A percentile compares a stretch with the other conserved stretches of the same genome.
Evolutionary conservation across 2,113 vertebrate genomes (phyloP).

Genomic region (Phylloscopus trochilus): DNA sequence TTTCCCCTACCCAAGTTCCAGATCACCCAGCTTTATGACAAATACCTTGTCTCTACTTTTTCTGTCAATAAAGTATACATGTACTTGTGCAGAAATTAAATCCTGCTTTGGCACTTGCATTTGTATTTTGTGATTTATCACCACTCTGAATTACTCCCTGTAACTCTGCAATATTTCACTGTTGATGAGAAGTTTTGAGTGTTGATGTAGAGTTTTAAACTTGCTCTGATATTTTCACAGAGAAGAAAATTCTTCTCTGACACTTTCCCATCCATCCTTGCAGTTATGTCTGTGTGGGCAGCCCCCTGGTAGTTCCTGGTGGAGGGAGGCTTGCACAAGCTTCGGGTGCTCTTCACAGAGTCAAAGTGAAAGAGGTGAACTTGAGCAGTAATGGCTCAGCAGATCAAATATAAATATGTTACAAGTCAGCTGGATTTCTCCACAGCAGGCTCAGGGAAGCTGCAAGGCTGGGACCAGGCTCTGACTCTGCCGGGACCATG

Average conservation of each 20-base stretch:
- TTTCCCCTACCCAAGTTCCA: not conserved
- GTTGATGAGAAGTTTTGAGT: too few relatives aligned
- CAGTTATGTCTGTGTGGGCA: not conserved
- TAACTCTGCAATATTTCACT: constrained; percentile 10
- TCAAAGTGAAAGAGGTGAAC: not conserved
- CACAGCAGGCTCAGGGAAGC: not conserved
- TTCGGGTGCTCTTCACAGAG: not conserved
- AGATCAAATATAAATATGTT: not conserved
- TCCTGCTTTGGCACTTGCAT: not conserved
- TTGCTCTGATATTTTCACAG: not conserved
- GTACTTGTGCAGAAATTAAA: not conserved
- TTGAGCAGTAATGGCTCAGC: not conserved
- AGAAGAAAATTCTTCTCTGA: not conserved
- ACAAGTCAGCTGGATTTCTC: not conserved
- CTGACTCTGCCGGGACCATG: not conserved
- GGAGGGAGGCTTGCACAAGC: not conserved
- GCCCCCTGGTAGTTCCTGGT: not conserved
- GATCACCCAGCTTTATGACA: not conserved
- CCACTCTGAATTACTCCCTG: not conserved
- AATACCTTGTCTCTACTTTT: not conserved
- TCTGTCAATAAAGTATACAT: not conserved
- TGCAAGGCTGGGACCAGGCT: not conserved
- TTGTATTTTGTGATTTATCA: constrained; percentile 14
- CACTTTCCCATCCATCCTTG: not conserved
- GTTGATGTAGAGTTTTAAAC: not conserved